Conservation (phyloP, 2,797 vertebrate species). For the Hippopotamyrus pictus region DNA sequence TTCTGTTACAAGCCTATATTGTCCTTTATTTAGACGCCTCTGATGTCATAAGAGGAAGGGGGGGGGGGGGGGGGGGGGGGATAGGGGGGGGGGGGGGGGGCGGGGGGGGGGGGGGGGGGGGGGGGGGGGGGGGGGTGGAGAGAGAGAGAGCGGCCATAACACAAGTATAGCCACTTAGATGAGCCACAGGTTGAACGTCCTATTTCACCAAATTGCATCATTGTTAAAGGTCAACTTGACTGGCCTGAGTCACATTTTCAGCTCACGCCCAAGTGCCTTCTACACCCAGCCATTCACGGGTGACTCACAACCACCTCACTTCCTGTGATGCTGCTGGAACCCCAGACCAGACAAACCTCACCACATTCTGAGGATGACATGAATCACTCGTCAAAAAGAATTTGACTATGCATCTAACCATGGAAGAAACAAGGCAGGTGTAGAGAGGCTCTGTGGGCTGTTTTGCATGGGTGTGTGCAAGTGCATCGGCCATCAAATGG, state of each 20-base stretch:
- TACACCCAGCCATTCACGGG: not conserved
- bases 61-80: too few species aligned
- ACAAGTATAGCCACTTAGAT: not conserved
- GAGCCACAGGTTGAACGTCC: not conserved
- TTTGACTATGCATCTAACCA: not conserved
- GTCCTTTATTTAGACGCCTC: not conserved
- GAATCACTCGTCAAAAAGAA: not conserved
- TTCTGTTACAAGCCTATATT: not conserved
- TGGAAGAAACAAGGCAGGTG: not conserved
- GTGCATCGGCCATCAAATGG: not conserved
- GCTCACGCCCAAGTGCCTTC: not conserved
- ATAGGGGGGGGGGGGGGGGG: too few species aligned
- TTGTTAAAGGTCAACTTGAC: not conserved
- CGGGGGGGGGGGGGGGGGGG: too few species aligned
- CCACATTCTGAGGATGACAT: not conserved
- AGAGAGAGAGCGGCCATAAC: not conserved
- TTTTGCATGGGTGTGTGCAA: not conserved
- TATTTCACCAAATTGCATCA: constrained; percentile 3
- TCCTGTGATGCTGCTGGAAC: not conserved
- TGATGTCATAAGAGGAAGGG: not conserved
- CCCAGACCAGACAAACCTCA: not conserved
- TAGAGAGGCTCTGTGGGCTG: not conserved
- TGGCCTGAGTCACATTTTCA: constrained; percentile 1
- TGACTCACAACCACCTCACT: not conserved
- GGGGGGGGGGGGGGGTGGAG: too few species aligned